Conservation (phyloP, 2,113 vertebrate genomes). For the Tiliqua scincoides region DNA sequence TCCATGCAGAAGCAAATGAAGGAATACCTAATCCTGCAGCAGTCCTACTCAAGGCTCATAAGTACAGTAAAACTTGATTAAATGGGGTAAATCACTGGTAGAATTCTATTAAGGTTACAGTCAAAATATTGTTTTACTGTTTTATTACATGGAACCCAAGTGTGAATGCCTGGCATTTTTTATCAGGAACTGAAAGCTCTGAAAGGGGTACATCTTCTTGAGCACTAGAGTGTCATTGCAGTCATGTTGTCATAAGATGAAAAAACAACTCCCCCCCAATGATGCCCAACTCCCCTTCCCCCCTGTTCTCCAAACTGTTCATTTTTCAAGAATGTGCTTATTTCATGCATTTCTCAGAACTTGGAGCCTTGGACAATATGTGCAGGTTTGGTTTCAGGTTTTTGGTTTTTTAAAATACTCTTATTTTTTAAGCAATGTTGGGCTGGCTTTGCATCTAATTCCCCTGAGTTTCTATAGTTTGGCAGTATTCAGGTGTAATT, state of each 20-base stretch:
- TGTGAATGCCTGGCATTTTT: background rate
- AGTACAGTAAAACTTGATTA: background rate
- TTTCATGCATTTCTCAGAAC: background rate
- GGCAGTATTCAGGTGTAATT: background rate
- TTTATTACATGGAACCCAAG: background rate
- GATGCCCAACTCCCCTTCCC: background rate
- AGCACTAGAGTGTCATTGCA: background rate
- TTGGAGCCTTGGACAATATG: background rate
- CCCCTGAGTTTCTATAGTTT: background rate
- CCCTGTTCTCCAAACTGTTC: background rate
- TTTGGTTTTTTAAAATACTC: background rate
- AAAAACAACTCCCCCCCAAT: background rate
- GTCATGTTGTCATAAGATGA: background rate
- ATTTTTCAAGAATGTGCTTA: background rate
- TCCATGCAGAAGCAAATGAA: background rate
- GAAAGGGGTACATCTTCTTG: background rate
- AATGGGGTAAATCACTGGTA: too few species aligned
- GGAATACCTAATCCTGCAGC: too few species aligned
- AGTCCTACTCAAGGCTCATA: too few species aligned
- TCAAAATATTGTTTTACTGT: too few species aligned
- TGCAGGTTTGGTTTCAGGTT: background rate
- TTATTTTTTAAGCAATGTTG: background rate
- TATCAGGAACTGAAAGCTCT: background rate
- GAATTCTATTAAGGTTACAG: too few species aligned
- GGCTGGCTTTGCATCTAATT: background rate